These are phyloP conservation scores for Hyperoplus immaculatus DNA, from an alignment of 2,797 vertebrate genomes.

Conservation along the genomic window DNA sequence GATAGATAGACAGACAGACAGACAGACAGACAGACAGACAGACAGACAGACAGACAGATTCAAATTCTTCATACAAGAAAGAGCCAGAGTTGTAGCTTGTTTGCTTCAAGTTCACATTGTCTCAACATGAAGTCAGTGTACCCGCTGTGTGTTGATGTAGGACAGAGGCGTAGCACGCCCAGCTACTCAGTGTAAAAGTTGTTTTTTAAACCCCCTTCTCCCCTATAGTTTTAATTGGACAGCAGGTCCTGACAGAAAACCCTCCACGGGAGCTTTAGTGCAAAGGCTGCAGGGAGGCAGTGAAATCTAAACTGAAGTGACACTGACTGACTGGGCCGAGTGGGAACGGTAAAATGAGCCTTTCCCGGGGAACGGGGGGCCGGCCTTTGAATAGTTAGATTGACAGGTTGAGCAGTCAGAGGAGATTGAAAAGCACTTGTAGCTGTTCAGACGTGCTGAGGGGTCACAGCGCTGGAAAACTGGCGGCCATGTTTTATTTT, in stretches of 20 bases:
- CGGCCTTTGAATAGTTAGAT: conserved; percentile 81
- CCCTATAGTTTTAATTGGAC: conserved; percentile 78
- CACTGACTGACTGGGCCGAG: conserved; percentile 79
- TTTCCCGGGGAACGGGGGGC: conserved; percentile 70
- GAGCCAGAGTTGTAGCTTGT: not conserved
- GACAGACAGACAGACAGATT: too few relatives aligned
- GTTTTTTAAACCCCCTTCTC: conserved; percentile 63
- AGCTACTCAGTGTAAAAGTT: conserved; percentile 39
- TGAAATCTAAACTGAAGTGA: conserved; percentile 85
- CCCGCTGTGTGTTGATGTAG: conserved; percentile 17
- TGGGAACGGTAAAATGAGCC: conserved; percentile 74
- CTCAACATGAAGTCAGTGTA: conserved; percentile 6
- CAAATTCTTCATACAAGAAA: too few relatives aligned
- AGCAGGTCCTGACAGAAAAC: conserved; percentile 64
- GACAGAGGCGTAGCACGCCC: not conserved
- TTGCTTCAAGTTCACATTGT: conserved; percentile 1
- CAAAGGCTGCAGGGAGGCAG: conserved; percentile 64
- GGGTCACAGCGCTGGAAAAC: conserved; percentile 71
- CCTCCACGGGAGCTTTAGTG: conserved; percentile 66
- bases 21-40: too few relatives aligned
- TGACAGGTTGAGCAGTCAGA: conserved; percentile 81
- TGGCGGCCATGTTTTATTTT: conserved; percentile 35
- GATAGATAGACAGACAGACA: too few relatives aligned
- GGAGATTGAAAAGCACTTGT: conserved; percentile 82
- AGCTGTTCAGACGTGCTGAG: conserved; percentile 60